Evolutionary conservation across 2,113 vertebrate species (phyloP).

Genomic region (Chunga burmeisteri): DNA sequence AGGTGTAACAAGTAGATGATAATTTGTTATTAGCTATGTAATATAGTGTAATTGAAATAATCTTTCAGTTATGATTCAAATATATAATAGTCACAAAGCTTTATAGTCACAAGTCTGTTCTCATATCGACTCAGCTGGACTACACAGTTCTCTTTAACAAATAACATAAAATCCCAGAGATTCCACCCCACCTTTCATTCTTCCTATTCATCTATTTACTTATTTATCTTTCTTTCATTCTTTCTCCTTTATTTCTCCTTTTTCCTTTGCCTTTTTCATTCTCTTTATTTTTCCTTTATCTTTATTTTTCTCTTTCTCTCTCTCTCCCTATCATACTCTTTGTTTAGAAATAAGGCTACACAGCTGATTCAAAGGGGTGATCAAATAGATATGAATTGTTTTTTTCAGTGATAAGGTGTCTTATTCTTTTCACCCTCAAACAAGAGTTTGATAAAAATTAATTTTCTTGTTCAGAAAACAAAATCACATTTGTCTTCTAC

Average conservation of each 20-base stretch:
- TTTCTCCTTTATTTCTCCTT: neutral
- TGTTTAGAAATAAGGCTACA: neutral
- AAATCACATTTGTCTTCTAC: neutral
- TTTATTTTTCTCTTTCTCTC: neutral
- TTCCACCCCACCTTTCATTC: neutral
- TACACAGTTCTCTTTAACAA: neutral
- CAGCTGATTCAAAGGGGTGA: neutral
- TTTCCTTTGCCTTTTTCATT: neutral
- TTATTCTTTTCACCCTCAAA: neutral
- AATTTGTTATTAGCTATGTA: neutral
- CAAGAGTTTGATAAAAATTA: neutral
- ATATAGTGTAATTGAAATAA: neutral
- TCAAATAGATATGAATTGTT: neutral
- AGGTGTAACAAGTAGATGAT: neutral
- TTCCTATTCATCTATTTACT: neutral
- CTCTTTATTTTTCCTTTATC: neutral
- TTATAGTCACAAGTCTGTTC: neutral
- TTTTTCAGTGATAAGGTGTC: constrained; percentile 1
- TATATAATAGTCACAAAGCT: neutral
- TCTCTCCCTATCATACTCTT: neutral
- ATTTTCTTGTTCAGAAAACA: neutral
- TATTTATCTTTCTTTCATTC: neutral
- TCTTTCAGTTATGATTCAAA: neutral
- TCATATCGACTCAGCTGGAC: neutral
- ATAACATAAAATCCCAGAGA: neutral